Evolutionary conservation across 2,797 vertebrate genomes (phyloP), one percentile per base, ranked within the genome.

Genomic region (Poeciliopsis gracilis): DNA sequence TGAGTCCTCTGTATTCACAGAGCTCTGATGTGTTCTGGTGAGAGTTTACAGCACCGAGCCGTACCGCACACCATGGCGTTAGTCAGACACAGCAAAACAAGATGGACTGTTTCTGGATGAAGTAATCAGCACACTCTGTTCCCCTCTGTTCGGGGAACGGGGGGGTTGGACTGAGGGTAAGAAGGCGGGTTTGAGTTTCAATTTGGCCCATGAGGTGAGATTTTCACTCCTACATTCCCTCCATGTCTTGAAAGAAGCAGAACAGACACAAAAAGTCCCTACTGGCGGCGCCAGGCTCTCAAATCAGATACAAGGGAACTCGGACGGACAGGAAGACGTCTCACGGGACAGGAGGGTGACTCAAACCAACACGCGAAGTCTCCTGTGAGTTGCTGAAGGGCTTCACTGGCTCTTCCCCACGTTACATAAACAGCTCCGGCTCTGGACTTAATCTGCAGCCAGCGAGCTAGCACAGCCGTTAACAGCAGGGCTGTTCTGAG

Each of bases 121-220:
- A 88, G 88, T 85, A 94, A 93, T 91, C 82, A 28, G 93, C 90
- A 95, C 94, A 94, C 78, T 88, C 81, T 94, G 94, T 95, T 95
- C 95, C 88, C 78, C 67, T 80, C 84, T 86, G 82, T 90, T 93
- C 82, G 41, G 84, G 84, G 90, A 93, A 92, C 76, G 82, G 84
- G 82, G 83, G 85, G 83, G 85, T 86, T 82, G 77, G 79, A 87
- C 77, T 86, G 87, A 87, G 82, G 86, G 84, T 78, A 79, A 76
- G 80, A 81, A 82, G 84, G 83, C 33, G 76, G 87, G 67, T 83
- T 83, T 77, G 73, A 77, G 85, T 90, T 88, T 89, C 82, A 85
- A 77, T 75, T 80, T 87, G 88, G 82, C 88, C 80, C 74, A 73
- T 38, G 79, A 83, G 84, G 81, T 88, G 86, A 90, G 82, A 89